Base-by-base conservation (phyloP, 1,140 invertebrate genomes). In the Neuroterus valhalla region DNA sequence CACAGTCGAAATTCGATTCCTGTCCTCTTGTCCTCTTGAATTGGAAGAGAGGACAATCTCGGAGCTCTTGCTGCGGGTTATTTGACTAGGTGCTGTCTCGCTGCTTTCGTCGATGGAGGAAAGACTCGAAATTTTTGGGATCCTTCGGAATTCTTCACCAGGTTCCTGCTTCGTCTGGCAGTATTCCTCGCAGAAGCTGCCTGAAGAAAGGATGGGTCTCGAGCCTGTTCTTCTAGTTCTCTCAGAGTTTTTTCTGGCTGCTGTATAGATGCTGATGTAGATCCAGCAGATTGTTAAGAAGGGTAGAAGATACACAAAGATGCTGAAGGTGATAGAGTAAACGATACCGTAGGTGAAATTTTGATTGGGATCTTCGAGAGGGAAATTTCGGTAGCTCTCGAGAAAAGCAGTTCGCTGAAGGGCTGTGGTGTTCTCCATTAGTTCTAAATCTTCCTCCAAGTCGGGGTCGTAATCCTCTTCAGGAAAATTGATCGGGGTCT, bases 261-360 rank as follows among this genome's bases (percentile, higher is more conserved):
- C 94, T 15, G 91, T 91, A 81, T 95, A 95, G 71, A 95, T 95
- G 46, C 92, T 92, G 55, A 92, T 89, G 82, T 95, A 95, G 72
- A 94, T 94, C 88, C 93, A 94, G 48, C 93, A 92, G 3, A 95
- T 92, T 1, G 92, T 92, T 12, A 92, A 80, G 68, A 95, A 92
- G 0, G 94, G 94, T 52, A 93, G 80, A n/a, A 94, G 79, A 72
- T 95, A 95, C 19, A 92, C 91, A 0, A 93, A 80, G 2, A 93
- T 80, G 50, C 91, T 91, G 78, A 92, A 93, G 0, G 85, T 78
- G 6, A 91, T 79, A 11, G 91, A 82, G 77, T 91, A 92, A 19
- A 88, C 71, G 17, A 86, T 75, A 43, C 89, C 87, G 66, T 89
- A 89, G 26, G 78, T 87, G 8, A 81, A 26, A 4, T 78, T 77